Base-by-base conservation (phyloP, 2,113 vertebrate genomes). In the Oreotrochilus melanogaster region DNA sequence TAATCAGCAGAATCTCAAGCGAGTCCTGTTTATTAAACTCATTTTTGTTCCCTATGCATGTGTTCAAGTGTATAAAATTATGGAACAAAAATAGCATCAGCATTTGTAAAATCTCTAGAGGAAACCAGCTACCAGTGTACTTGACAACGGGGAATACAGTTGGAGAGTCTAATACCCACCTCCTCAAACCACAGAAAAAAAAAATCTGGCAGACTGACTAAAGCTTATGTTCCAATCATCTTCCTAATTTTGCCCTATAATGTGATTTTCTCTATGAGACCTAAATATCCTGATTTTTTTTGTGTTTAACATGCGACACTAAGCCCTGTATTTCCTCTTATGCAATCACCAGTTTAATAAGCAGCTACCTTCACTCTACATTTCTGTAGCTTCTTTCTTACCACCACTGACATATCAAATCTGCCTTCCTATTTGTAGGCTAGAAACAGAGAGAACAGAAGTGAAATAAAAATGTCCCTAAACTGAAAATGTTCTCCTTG, bases 131-230 rank as follows among this genome's bases (percentile, higher is more conserved):
- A 35, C 57, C 0, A 0, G 31, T 51, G 17, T 45, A 45, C 30
- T 48, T 92, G 82, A 84, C 70, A 91, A 57, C 48, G 82, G 28
- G 73, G 80, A 92, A 80, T 93, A 87, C 80, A 91, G 86, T 94
- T 93, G 89, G 88, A 81, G 25, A 78, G 27, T 45, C 73, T 85
- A 81, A 86, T 87, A 54, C 19, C 39, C 73, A 84, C 69, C 73
- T 33, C n/a, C 65, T 85, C 65, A 18, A 69, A 39, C 24, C 37
- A 62, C 60, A 83, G 8, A 33, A 50, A 78, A 21, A 0, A 47
- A 45, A 61, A 23, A 69, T 35, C 50, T 87, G 70, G 35, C 48
- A 91, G 45, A 74, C 23, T 57, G 18, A 37, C 27, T 53, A 53
- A 71, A 15, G 67, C 22, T 80, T 57, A 60, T 33, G 27, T 11